Base-by-base conservation (phyloP, 2,888 invertebrate species). In the Emmelina monodactyla region DNA sequence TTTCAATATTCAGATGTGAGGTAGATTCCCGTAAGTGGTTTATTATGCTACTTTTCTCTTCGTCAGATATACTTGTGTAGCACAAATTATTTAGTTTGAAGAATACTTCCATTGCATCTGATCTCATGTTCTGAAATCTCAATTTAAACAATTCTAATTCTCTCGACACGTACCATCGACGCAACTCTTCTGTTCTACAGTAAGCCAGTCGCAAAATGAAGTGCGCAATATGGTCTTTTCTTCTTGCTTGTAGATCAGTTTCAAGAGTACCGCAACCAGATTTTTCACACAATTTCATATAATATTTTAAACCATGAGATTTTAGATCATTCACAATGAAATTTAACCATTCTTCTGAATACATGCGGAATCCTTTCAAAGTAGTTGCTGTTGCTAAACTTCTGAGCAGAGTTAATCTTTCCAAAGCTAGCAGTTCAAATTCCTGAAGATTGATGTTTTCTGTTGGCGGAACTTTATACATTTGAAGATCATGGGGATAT, bases 131-230 rank as follows among this genome's bases (percentile, higher is more conserved):
- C n/a, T 80, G 67, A 60, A 92, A 91, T 53, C 89, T 85, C 58
- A 89, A 85, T 57, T 87, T 88, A 55, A 99, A 97, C 35, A 97
- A 79, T 55, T 98, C 97, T 40, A 91, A 66, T 79, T 99, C 99
- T 45, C 92, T 86, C 13, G 85, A 75, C 10, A 96, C 75, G 58
- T 96, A 95, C 97, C 98, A 98, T 39, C 83, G 84, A 19, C 91
- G 82, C 22, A 94, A 75, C 37, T 97, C 95, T 46, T 92, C 91
- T 14, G 89, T 88, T 52, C 91, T 84, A 58, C 95, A 97, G 66
- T 94, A 97, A 0, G 94, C 94, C 37, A 99, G 68, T 37, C 97
- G 83, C 2, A 98, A 78, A 49, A 97, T 92, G 62, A 91, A 97
- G 65, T 99, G 98, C 1, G 97, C 94, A 33, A 97, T 84, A 53